A percentile compares a stretch with the other conserved stretches of the same genome.
Conservation (phyloP, 1,140 invertebrate genomes). For the Micrasema minimum region DNA sequence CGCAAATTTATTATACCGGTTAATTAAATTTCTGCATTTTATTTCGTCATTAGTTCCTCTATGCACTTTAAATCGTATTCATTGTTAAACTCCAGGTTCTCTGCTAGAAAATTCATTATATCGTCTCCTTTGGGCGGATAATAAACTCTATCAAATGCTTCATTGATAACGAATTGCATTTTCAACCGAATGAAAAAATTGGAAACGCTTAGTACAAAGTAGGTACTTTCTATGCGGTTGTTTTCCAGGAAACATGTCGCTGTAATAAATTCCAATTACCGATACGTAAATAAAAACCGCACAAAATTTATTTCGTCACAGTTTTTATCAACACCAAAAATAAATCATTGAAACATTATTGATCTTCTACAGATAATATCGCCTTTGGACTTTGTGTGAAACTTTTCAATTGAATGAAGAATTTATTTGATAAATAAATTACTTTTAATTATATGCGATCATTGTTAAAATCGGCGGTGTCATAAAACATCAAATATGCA, state of each 20-base stretch:
- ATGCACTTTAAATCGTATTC: neutral
- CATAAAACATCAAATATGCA: neutral
- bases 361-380: constrained; percentile 6
- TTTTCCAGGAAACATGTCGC: constrained; percentile 41
- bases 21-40: too few relatives aligned
- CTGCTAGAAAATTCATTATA: too few relatives aligned
- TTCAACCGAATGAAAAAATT: constrained; percentile 34
- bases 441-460: neutral
- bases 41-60: too few relatives aligned
- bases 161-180: constrained; percentile 19
- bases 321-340: constrained; percentile 39
- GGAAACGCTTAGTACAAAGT: constrained; percentile 12
- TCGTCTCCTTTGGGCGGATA: neutral
- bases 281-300: constrained; percentile 45
- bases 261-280: constrained; percentile 42
- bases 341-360: constrained; percentile 28
- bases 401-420: neutral
- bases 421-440: constrained; percentile 7
- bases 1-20: too few relatives aligned
- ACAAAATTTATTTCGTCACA: constrained; percentile 42
- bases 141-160: constrained; percentile 6
- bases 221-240: constrained; percentile 11
- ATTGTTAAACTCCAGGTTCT: neutral
- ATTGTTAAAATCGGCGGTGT: neutral
- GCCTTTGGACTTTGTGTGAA: neutral